Base-by-base conservation (phyloP, 2,888 invertebrate genomes). In the Leucozona laternaria region DNA sequence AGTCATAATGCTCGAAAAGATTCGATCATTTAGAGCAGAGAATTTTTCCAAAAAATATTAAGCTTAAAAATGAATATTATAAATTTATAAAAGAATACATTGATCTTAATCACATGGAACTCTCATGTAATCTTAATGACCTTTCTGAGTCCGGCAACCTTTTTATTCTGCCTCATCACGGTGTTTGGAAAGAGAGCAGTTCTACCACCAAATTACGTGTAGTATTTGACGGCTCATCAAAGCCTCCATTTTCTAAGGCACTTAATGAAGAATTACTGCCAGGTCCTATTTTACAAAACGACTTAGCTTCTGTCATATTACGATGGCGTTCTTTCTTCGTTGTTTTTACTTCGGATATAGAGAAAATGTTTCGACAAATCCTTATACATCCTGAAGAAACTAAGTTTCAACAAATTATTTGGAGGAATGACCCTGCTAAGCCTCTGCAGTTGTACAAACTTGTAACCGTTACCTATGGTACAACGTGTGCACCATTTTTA, bases 201-300 rank as follows among this genome's bases (percentile, higher is more conserved):
- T 48, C 58, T 8, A 58, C 58, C 2, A 72, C 48, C 11, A 58
- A 60, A 34, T 40, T 72, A 3, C 28, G 50, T 31, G 73, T 73
- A 1, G 60, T 50, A n/a, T 60, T 60, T 50, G 73, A 60, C n/a
- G 73, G 43, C 4, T 73, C 73, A 37, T 62, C 50, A n/a, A 73
- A 62, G 8, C 73, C 50, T 40, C 40, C 22, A 60, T 60, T 60
- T 17, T 22, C 37, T 7, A 31, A 31, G 1, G 31, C 31, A 1
- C 7, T 31, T 6, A 31, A 31, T 31, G 7, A 31, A 31, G 31
- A 31, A 5, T 8, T 40, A 22, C 55, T 28, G 0, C 28, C 55
- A 11, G 25, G 55, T 55, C 25, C 28, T 55, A 31, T 31, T 31
- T 8, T 31, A 7, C 31, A 31, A 31, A 31, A 31, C 31, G 31